Conservation (phyloP, 2,113 vertebrate genomes). For the Cinclus mexicanus region DNA sequence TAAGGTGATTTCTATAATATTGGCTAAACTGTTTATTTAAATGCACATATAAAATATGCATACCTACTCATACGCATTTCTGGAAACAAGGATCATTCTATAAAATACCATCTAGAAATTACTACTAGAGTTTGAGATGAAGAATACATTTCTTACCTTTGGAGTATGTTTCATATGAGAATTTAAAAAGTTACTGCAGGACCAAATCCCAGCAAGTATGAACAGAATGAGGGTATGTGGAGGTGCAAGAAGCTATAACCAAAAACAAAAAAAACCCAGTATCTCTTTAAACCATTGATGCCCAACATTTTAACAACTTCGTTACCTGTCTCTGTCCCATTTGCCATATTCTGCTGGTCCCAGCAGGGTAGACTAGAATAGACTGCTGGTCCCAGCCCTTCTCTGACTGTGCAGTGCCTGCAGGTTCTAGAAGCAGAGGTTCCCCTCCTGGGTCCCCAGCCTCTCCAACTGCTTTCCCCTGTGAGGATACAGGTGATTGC, state of each 20-base stretch:
- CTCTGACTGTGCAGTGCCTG: neutral
- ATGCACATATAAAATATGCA: neutral
- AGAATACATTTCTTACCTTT: neutral
- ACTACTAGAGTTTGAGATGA: neutral
- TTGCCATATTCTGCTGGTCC: neutral
- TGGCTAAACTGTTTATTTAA: neutral
- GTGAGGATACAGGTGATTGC: neutral
- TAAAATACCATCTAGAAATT: neutral
- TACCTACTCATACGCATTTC: accelerated
- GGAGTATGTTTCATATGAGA: neutral
- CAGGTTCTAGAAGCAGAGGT: neutral
- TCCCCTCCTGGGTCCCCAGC: neutral
- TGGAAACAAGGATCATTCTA: neutral
- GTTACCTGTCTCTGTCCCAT: slow-evolving; percentile 65
- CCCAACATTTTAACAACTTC: neutral
- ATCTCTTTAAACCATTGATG: neutral
- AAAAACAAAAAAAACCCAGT: neutral
- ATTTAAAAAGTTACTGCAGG: neutral
- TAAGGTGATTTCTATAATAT: neutral
- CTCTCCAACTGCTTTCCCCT: neutral
- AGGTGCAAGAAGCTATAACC: neutral
- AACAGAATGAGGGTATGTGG: neutral
- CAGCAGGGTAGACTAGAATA: neutral
- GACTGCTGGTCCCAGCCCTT: neutral
- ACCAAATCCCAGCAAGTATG: neutral